Conservation (phyloP, 2,113 vertebrate genomes). For the Rhinopithecus roxellana region DNA sequence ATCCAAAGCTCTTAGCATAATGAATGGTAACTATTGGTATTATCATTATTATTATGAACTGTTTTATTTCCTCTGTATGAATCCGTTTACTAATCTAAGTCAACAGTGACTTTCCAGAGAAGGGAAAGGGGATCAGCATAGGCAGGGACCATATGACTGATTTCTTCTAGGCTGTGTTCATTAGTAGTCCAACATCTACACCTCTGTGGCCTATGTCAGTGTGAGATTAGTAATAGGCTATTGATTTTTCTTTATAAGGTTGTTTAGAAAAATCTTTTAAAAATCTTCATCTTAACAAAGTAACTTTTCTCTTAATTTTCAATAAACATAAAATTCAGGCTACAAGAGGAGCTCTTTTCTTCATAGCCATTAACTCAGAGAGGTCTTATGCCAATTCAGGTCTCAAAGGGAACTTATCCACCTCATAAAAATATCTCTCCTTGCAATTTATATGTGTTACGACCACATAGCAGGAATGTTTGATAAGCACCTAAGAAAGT, state of each 20-base stretch:
- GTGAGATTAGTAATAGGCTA: conserved; percentile 52
- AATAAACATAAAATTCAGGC: neutral
- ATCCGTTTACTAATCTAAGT: conserved; percentile 67
- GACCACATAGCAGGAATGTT: neutral
- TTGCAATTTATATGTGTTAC: neutral
- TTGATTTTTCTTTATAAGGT: neutral
- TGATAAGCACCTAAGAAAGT: neutral
- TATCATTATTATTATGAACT: neutral
- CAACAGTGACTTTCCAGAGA: conserved; percentile 72
- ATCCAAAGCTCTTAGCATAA: neutral
- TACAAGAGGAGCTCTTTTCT: neutral
- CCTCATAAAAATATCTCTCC: neutral
- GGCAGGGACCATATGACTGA: conserved; percentile 70
- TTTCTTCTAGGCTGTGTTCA: conserved; percentile 36
- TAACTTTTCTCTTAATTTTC: neutral
- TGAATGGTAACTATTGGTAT: neutral
- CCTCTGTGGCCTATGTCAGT: conserved; percentile 57
- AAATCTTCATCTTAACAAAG: conserved; percentile 50
- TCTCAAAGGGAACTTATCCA: too few relatives aligned
- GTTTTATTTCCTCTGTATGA: conserved; percentile 52
- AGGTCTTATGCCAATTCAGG: neutral
- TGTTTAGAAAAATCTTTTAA: neutral
- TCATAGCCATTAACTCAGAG: neutral
- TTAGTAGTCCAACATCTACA: conserved; percentile 25
- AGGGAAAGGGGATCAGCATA: conserved; percentile 52